Base-by-base conservation (phyloP, 2,797 vertebrate species). In the Gallinago nigripennis region DNA sequence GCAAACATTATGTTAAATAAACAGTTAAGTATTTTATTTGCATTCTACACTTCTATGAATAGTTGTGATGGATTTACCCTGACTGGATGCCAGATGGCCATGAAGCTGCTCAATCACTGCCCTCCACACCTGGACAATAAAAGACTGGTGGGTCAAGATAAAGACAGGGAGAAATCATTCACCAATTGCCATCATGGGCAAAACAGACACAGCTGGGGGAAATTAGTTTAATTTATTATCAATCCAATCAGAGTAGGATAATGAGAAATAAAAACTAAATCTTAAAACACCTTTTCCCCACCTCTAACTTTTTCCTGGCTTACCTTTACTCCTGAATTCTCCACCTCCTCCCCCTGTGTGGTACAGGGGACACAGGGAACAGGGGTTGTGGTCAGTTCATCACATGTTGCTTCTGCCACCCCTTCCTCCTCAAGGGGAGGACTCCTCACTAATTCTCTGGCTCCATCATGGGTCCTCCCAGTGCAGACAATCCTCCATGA, bases 141-240 rank as follows among this genome's bases (percentile, higher is more conserved):
- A 78, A 54, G 19, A 12, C 15, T 43, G 9, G 4, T 64, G 37
- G 15, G 31, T 43, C 2, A 2, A 78, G 25, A 33, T 21, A 53
- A 51, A 12, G 19, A 23, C 48, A 33, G 24, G 31, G 37, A 43
- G 37, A 56, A 39, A 56, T 43, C 24, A 53, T 11, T 53, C 37
- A 33, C 2, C 24, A 33, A 10, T 8, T 33, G 21, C 48, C 2
- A 2, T 33, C 37, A 53, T 1, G 0, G 15, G 23, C 18, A 78
- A 78, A 53, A 21, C 4, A 11, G 18, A 23, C 25, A 53, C 0
- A 1, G 16, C 37, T 43, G 28, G 37, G 37, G 31, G 4, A 53
- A 75, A 43, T 28, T 41, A 53, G 5, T 64, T 41, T 28, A 33
- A 64, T 64, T 43, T 43, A 43, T 43, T 53, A 43, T 4, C 37